phyloP scores from a whole-genome alignment of 2,797 vertebrate genomes.

The Rhynchotus rufescens region DNA sequence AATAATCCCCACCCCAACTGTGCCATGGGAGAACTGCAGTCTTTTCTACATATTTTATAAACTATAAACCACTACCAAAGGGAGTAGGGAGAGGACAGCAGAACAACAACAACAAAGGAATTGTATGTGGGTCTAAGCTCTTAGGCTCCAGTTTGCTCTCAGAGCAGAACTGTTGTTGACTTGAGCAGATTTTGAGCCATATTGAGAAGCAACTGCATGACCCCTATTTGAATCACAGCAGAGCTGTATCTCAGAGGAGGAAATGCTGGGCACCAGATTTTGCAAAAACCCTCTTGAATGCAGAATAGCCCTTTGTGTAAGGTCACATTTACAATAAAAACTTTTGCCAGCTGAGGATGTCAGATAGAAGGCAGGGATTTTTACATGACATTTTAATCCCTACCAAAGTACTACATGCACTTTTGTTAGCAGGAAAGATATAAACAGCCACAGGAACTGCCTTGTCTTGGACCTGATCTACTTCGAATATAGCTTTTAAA shows the following conservation, averaged over 20 bases:
- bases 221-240: background rate
- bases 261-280: background rate
- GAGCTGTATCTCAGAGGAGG: background rate
- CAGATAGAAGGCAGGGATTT: background rate
- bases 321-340: background rate
- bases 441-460: background rate
- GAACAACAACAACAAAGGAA: background rate
- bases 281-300: background rate
- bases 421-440: background rate
- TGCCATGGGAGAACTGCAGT: background rate
- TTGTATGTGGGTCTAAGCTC: background rate
- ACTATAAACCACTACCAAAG: background rate
- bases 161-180: background rate
- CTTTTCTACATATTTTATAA: background rate
- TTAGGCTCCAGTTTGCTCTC: background rate
- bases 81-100: background rate
- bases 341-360: background rate
- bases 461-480: background rate
- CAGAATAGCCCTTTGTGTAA: accelerated
- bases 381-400: background rate
- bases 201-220: background rate
- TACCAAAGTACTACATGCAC: accelerated
- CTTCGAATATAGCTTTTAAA: background rate
- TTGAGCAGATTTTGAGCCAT: background rate
- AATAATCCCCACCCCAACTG: background rate